Conservation (phyloP, 2,113 vertebrate species). For the Toxostoma redivivum region DNA sequence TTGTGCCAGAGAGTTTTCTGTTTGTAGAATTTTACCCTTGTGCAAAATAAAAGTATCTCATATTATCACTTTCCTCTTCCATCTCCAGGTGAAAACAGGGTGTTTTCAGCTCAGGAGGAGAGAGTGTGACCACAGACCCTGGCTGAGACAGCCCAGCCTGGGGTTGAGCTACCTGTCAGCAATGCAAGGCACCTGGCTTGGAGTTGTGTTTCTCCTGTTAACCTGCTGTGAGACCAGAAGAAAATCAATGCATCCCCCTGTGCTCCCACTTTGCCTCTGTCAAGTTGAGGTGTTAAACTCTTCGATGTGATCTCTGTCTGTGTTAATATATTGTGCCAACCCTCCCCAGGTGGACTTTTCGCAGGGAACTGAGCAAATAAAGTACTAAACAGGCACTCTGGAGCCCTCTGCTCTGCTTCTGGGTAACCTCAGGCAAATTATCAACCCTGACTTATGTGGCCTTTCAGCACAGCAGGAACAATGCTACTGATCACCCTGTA, state of each 20-base stretch:
- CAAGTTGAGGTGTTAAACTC: slow-evolving; percentile 30
- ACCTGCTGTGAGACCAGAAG: neutral
- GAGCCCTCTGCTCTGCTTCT: neutral
- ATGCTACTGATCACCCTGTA: neutral
- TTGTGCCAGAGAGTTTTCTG: neutral
- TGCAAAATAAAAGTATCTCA: neutral
- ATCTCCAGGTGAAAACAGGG: neutral
- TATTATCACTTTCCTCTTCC: neutral
- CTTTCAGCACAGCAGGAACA: neutral
- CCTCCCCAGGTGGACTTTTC: neutral
- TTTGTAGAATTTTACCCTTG: neutral
- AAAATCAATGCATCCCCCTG: neutral
- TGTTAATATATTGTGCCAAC: neutral
- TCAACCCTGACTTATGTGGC: neutral
- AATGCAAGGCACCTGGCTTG: neutral
- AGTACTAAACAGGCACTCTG: neutral
- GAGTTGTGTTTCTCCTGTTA: neutral
- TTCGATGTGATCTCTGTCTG: neutral
- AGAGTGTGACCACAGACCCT: neutral
- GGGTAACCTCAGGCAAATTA: neutral
- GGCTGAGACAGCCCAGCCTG: neutral
- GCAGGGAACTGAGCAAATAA: neutral
- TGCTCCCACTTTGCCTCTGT: neutral
- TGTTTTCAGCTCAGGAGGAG: neutral
- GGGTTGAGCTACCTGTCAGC: neutral